phyloP scores from a whole-genome alignment of 2,888 invertebrate species.

The Epiblema foenella region DNA sequence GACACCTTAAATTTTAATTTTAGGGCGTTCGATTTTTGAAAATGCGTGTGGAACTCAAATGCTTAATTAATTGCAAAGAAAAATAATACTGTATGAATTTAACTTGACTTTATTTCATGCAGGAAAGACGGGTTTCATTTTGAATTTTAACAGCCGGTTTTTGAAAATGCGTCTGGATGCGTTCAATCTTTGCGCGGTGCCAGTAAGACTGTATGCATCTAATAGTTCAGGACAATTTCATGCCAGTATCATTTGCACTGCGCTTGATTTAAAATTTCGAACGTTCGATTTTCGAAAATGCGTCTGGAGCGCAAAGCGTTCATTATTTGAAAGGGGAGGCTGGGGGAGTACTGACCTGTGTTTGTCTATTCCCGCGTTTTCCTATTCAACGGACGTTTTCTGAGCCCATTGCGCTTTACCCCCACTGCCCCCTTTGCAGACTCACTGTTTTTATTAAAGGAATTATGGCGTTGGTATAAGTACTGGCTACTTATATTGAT shows the following conservation, averaged over 20 bases:
- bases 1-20: constrained; percentile 30
- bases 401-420: constrained; percentile 78
- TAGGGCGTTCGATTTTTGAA: constrained; percentile 33
- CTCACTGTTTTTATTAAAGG: constrained; percentile 82
- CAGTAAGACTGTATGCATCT: too few species aligned
- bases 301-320: constrained; percentile 59
- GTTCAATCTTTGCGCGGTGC: too few species aligned
- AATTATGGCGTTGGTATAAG: constrained; percentile 80
- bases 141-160: too few species aligned
- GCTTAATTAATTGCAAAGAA: constrained; percentile 46
- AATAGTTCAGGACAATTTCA: constrained; percentile 11
- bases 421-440: constrained; percentile 65
- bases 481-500: constrained; percentile 80
- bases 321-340: constrained; percentile 77
- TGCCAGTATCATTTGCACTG: constrained; percentile 27
- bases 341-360: constrained; percentile 68
- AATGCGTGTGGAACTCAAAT: constrained; percentile 55
- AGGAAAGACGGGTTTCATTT: too few species aligned
- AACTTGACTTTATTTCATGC: too few species aligned
- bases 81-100: too few species aligned
- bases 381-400: constrained; percentile 83
- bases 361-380: constrained; percentile 84
- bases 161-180: too few species aligned
- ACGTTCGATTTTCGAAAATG: constrained; percentile 36
- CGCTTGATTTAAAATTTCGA: constrained; percentile 40